Base-by-base conservation (phyloP, 2,888 invertebrate species). In the Dicycla oo region DNA sequence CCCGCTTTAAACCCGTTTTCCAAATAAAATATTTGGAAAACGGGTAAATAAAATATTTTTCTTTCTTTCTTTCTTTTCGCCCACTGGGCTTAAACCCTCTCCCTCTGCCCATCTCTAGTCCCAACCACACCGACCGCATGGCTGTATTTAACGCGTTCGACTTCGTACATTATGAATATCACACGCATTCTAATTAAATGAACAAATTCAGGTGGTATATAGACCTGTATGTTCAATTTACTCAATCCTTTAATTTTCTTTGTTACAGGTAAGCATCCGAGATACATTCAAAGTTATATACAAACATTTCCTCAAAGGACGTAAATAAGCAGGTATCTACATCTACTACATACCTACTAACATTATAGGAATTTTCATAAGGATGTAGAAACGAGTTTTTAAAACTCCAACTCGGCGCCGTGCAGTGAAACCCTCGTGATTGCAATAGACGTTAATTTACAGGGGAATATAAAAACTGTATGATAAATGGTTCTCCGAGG, bases 251-350 rank as follows among this genome's bases (percentile, higher is more conserved):
- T 60, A 40, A n/a, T 43, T 68, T 61, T 69, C 26, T 54, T 82
- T 77, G 72, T 82, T 81, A 58, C 81, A 82, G 82, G 82, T 82
- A 82, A 81, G 84, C 65, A 57, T 20, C 26, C 15, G 8, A 56
- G 2, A 56, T n/a, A 34, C 49, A 45, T 26, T 34, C n/a, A 23
- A 63, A 56, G 2, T 53, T n/a, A 34, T 45, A 45, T 26, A 40
- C n/a, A 23, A 63, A 38, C 8, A 51, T 20, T 69, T 43, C 30
- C 23, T 67, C 11, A n/a, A 57, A 67, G 7, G 40, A 40, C 11
- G 23, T n/a, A 18, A 56, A n/a, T 26, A 51, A n/a, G 68, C 38
- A 76, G 38, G n/a, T 38, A 54, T 8, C 23, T 38, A n/a, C 20
- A 23, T 23, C 3, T 13, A 26, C 20, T 61, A 43, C 23, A 40